Percentiles rank a stretch among this genome's conserved stretches.
These are phyloP conservation scores for Marcusenius ussheri DNA, from an alignment of 2,113 vertebrate species.

Conservation along the genomic window DNA sequence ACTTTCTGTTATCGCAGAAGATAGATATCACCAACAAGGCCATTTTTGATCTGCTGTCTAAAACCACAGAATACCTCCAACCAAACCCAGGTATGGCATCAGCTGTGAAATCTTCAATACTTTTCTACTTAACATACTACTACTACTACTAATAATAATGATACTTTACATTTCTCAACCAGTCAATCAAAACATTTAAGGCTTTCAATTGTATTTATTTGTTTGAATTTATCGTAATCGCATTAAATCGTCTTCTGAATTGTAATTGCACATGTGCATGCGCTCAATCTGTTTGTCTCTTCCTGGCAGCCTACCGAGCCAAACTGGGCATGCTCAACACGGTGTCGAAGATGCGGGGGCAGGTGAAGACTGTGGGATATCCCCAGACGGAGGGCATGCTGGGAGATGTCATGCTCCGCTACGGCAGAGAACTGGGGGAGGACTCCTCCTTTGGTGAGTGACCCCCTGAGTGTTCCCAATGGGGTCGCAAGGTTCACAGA, in stretches of 20 bases:
- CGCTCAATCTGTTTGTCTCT: background rate
- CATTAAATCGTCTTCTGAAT: background rate
- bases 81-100: slow-evolving; percentile 83
- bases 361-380: slow-evolving; percentile 71
- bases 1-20: slow-evolving; percentile 59
- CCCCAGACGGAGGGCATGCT: slow-evolving; percentile 83
- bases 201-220: background rate
- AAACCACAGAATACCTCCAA: slow-evolving; percentile 81
- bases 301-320: slow-evolving; percentile 73
- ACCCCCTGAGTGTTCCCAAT: background rate
- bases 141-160: background rate
- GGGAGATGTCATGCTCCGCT: slow-evolving; percentile 78
- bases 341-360: slow-evolving; percentile 79
- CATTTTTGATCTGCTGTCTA: slow-evolving; percentile 74
- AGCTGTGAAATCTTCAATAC: background rate
- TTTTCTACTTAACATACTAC: background rate
- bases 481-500: background rate
- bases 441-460: slow-evolving; percentile 76
- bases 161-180: background rate
- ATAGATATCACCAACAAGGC: slow-evolving; percentile 71
- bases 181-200: background rate
- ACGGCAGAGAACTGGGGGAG: slow-evolving; percentile 74
- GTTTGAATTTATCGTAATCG: background rate
- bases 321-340: slow-evolving; percentile 81
- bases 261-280: background rate